Percentiles rank a stretch among this genome's conserved stretches.
Evolutionary conservation across 1,140 invertebrate genomes (phyloP).

Genomic region (Conus ventricosus): DNA sequence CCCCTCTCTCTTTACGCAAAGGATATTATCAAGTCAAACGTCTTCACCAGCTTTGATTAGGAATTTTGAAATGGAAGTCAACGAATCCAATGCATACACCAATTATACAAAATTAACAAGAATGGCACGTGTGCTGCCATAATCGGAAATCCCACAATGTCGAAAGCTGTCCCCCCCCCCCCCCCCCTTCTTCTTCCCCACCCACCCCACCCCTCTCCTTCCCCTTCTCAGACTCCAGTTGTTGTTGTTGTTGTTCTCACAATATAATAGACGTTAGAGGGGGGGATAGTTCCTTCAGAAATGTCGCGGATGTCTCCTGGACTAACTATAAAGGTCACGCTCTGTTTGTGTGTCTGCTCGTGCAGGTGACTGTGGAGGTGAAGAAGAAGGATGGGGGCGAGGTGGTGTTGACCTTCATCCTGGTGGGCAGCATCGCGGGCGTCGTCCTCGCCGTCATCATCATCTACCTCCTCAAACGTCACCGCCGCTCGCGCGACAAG

Average conservation of each 20-base stretch:
- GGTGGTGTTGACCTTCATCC: slow-evolving; percentile 79
- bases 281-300: too few relatives aligned
- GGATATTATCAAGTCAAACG: not conserved
- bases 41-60: too few relatives aligned
- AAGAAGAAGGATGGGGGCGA: slow-evolving; percentile 66
- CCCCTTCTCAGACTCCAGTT: not conserved
- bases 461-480: slow-evolving; percentile 84
- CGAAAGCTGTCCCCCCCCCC: too few relatives aligned
- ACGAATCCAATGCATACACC: too few relatives aligned
- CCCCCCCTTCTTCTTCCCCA: not conserved
- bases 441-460: slow-evolving; percentile 82
- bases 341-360: not conserved
- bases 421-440: slow-evolving; percentile 82
- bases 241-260: too few relatives aligned
- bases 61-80: too few relatives aligned
- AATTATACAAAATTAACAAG: too few relatives aligned
- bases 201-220: not conserved
- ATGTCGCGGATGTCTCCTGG: too few relatives aligned
- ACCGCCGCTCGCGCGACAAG: slow-evolving; percentile 83
- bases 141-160: too few relatives aligned
- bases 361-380: slow-evolving; percentile 54
- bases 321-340: too few relatives aligned
- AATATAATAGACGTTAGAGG: too few relatives aligned
- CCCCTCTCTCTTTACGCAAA: not conserved
- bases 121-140: too few relatives aligned